A percentile compares a stretch with the other conserved stretches of the same genome.
These are phyloP conservation scores for Chloropsis cyanopogon DNA, from an alignment of 2,113 vertebrate species.

Conservation along the genomic window DNA sequence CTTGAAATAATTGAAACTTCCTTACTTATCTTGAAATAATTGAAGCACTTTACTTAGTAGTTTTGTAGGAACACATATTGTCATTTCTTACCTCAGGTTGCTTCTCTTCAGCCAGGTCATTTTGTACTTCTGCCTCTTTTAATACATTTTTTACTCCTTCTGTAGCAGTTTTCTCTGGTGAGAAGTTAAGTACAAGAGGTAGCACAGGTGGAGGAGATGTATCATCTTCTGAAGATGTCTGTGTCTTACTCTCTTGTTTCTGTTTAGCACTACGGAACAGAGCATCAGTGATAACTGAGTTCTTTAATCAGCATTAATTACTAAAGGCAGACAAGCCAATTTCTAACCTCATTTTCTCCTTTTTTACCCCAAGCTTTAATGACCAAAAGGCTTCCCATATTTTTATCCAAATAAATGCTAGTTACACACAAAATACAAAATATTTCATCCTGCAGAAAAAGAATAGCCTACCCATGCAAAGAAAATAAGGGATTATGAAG, in stretches of 20 bases:
- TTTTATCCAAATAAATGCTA: neutral
- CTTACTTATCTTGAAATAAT: neutral
- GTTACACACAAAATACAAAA: neutral
- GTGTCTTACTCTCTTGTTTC: neutral
- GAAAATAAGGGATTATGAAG: neutral
- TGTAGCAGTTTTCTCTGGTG: constrained; percentile 63
- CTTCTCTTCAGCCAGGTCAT: neutral
- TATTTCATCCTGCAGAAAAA: neutral
- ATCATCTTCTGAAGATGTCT: neutral
- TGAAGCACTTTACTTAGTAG: neutral
- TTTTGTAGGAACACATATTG: neutral
- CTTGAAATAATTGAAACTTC: neutral
- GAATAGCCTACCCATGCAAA: neutral
- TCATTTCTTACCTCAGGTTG: constrained; percentile 41
- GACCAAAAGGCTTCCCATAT: neutral
- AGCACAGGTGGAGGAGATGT: constrained; percentile 1
- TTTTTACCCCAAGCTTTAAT: neutral
- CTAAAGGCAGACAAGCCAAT: neutral
- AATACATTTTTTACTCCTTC: neutral
- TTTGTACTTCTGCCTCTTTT: neutral
- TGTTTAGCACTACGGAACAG: constrained; percentile 19
- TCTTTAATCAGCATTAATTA: neutral
- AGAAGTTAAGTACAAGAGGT: constrained; percentile 72
- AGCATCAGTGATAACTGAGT: neutral
- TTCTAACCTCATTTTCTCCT: neutral